Conservation (phyloP, 2,888 invertebrate genomes). For the Margaritifera margaritifera region DNA sequence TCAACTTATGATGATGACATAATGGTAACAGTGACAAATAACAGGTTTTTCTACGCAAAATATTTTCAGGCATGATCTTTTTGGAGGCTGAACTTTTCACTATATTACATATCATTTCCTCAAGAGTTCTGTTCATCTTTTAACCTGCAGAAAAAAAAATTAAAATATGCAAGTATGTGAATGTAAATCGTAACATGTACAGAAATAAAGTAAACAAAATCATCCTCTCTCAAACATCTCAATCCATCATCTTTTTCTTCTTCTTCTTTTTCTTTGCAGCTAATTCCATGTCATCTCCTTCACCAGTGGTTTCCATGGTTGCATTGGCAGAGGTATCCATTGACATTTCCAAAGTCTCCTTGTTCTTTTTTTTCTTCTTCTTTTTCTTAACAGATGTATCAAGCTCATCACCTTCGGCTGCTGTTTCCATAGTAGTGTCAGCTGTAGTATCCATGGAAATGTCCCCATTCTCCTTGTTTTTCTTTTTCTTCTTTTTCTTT, state of each 20-base stretch:
- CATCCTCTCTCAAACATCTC: background rate
- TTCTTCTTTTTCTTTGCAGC: constrained; percentile 51
- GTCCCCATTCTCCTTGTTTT: constrained; percentile 32
- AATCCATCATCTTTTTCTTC: constrained; percentile 28
- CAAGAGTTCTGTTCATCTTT: background rate
- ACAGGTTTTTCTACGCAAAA: too few relatives aligned
- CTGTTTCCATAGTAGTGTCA: constrained; percentile 41
- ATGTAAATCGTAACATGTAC: background rate
- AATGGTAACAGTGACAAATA: too few relatives aligned
- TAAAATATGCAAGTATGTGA: background rate
- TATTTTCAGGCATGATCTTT: too few relatives aligned
- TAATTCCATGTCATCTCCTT: constrained; percentile 25
- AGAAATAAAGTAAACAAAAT: background rate
- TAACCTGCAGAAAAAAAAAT: constrained; percentile 1
- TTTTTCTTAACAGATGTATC: constrained; percentile 47
- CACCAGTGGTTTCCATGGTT: constrained; percentile 34
- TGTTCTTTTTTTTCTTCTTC: constrained; percentile 57
- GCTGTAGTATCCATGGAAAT: constrained; percentile 19
- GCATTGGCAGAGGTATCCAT: constrained; percentile 18
- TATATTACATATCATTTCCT: too few relatives aligned
- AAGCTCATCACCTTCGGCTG: constrained; percentile 35
- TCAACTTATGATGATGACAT: too few relatives aligned
- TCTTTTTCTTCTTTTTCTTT: constrained; percentile 51
- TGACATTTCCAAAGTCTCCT: background rate
- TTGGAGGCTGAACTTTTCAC: too few relatives aligned